Percentiles rank a stretch among this genome's conserved stretches.
These are phyloP conservation scores for Lophochroa leadbeateri DNA, from an alignment of 2,113 vertebrate genomes.

Conservation along the genomic window DNA sequence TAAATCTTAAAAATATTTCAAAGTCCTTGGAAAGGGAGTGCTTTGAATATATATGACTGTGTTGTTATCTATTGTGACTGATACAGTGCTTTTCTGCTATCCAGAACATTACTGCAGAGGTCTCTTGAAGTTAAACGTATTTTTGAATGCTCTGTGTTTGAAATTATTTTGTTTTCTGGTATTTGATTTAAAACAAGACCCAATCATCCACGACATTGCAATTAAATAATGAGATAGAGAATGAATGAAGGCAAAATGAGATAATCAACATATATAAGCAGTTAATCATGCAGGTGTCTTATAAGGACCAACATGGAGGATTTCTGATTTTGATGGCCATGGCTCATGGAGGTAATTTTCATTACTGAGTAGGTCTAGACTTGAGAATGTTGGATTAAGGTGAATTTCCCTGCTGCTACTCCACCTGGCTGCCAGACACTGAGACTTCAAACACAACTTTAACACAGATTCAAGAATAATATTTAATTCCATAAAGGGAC, in stretches of 20 bases:
- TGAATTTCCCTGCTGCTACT: neutral
- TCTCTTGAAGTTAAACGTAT: neutral
- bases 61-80: neutral
- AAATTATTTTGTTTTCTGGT: conserved; percentile 16
- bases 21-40: neutral
- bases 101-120: neutral
- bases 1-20: neutral
- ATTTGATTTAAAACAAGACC: conserved; percentile 20
- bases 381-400: neutral
- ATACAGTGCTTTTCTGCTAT: neutral
- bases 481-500: neutral
- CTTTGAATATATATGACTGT: neutral
- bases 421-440: neutral
- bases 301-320: neutral
- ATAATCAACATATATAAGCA: neutral
- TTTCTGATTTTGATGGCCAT: neutral
- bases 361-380: neutral
- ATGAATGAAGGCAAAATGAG: conserved; percentile 7
- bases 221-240: conserved; percentile 19
- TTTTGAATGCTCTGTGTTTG: neutral
- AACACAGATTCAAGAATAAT: neutral
- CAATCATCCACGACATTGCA: neutral
- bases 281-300: neutral
- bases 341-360: neutral
- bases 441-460: neutral